These are phyloP conservation scores for Drosophila quinaria DNA, from an alignment of 2,888 invertebrate species.

Conservation along the genomic window DNA sequence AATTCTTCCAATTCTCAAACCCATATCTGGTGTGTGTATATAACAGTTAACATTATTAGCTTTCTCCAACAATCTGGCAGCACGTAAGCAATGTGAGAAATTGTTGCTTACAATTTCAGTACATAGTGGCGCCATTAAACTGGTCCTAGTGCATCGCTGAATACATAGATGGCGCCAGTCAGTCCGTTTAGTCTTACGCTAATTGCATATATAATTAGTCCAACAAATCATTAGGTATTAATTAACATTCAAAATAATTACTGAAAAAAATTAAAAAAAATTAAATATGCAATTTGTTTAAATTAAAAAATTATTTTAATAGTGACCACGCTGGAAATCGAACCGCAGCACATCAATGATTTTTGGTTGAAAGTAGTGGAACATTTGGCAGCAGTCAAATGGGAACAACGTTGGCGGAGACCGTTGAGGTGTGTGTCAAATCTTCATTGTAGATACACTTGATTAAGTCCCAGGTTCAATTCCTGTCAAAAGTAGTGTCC, in stretches of 20 bases:
- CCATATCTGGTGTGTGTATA: neutral
- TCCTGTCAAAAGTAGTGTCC: neutral
- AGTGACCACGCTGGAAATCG: neutral
- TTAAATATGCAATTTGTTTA: neutral
- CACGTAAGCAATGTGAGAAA: neutral
- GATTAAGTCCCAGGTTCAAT: constrained; percentile 1
- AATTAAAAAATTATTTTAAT: neutral
- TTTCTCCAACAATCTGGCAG: neutral
- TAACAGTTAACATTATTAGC: neutral
- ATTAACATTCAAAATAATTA: neutral
- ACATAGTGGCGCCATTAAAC: neutral
- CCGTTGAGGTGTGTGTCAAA: constrained; percentile 7
- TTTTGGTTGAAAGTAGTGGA: neutral
- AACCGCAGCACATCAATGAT: neutral
- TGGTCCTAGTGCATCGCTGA: neutral
- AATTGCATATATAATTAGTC: neutral
- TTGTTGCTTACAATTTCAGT: too few species aligned
- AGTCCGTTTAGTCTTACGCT: neutral
- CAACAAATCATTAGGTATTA: neutral
- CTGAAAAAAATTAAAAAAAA: neutral
- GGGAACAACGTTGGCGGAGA: constrained; percentile 5
- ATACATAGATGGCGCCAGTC: neutral
- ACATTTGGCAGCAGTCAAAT: fast-evolving
- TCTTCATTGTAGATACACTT: neutral
- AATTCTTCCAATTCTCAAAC: neutral